Percentiles rank a stretch among this genome's conserved stretches.
phyloP scores from a whole-genome alignment of 2,113 vertebrate genomes.

The Dascyllus trimaculatus region DNA sequence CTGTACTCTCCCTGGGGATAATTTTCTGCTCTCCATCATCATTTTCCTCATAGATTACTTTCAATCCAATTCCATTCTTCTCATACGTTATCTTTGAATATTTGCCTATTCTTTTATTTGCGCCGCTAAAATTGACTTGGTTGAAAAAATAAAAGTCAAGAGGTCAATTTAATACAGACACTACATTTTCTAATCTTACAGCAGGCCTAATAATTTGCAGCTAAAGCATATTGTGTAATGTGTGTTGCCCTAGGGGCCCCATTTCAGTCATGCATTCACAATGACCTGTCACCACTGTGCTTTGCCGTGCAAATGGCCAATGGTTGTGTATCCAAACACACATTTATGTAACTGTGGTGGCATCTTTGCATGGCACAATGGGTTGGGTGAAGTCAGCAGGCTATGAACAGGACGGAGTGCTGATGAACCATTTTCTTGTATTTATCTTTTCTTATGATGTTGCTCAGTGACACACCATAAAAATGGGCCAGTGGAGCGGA shows the following conservation, averaged over 20 bases:
- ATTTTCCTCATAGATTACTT: slow-evolving; percentile 48
- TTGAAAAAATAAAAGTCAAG: slow-evolving; percentile 42
- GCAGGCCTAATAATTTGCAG: slow-evolving; percentile 21
- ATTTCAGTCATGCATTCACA: slow-evolving; percentile 4
- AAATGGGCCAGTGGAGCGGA: not conserved
- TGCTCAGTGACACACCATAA: slow-evolving; percentile 7
- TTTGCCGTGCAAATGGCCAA: slow-evolving; percentile 11
- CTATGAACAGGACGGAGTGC: slow-evolving; percentile 27
- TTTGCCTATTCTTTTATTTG: slow-evolving; percentile 44
- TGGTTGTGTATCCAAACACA: slow-evolving; percentile 5
- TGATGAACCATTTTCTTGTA: slow-evolving; percentile 12
- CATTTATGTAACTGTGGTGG: not conserved
- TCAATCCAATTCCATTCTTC: slow-evolving; percentile 42
- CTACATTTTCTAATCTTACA: slow-evolving; percentile 33
- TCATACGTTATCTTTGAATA: slow-evolving; percentile 50
- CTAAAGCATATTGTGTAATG: slow-evolving; percentile 6
- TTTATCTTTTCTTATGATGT: slow-evolving; percentile 35
- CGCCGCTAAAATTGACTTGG: slow-evolving; percentile 41
- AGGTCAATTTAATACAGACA: slow-evolving; percentile 47
- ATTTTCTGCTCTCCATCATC: slow-evolving; percentile 54
- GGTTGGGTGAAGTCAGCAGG: slow-evolving; percentile 3
- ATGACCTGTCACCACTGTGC: not conserved
- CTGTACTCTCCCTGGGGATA: slow-evolving; percentile 29
- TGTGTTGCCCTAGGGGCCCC: not conserved
- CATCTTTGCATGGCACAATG: slow-evolving; percentile 6